phyloP scores from a whole-genome alignment of 2,888 invertebrate species.

The Eledone cirrhosa region DNA sequence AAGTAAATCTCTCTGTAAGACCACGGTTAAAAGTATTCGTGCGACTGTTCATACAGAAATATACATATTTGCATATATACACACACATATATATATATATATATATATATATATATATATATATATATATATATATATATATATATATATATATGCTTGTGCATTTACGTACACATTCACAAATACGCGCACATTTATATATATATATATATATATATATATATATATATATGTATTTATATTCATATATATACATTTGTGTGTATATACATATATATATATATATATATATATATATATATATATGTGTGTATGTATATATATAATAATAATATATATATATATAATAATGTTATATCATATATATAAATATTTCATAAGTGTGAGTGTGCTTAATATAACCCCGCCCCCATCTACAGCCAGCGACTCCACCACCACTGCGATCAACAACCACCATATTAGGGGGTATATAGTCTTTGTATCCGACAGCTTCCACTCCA shows the following conservation, averaged over 20 bases:
- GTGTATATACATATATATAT: not conserved
- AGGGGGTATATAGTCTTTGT: no score
- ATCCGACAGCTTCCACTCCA: no score
- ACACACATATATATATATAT: not conserved
- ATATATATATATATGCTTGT: not conserved
- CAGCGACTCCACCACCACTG: no score
- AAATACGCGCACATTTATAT: not conserved
- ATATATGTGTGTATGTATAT: not conserved
- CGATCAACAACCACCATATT: no score
- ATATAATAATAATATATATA: not conserved
- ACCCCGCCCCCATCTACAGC: no score
- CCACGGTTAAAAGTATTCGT: not conserved
- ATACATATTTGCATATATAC: not conserved
- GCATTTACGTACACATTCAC: not conserved
- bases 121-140: conserved; percentile 3
- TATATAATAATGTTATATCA: no score
- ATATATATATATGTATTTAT: not conserved
- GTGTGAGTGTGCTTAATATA: not conserved
- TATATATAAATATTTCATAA: not conserved
- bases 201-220: not conserved
- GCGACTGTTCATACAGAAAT: not conserved
- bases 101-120: not conserved
- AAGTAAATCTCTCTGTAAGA: not conserved
- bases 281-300: not conserved
- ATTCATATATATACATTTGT: not conserved